Conservation (phyloP, 2,888 invertebrate species). For the Thymelicus acteon region DNA sequence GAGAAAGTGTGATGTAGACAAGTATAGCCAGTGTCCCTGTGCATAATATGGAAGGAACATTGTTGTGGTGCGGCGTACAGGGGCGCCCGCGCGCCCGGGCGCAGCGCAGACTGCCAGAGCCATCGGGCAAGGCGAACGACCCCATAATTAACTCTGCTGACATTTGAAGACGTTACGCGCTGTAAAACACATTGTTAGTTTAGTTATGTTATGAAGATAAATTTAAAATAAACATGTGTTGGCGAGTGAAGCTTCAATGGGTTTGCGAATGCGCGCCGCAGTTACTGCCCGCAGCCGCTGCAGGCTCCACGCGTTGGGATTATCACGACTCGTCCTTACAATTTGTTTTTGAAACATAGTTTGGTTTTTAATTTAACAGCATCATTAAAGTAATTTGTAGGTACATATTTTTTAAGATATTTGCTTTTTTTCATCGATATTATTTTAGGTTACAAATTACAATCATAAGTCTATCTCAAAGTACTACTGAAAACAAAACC, state of each 20-base stretch:
- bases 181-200: slow-evolving; percentile 38
- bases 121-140: slow-evolving; percentile 29
- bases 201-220: slow-evolving; percentile 35
- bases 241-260: slow-evolving; percentile 18
- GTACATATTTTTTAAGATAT: no score
- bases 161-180: slow-evolving; percentile 36
- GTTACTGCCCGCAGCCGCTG: slow-evolving; percentile 18
- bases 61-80: slow-evolving; percentile 15
- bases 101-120: neutral
- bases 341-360: neutral
- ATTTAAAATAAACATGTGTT: slow-evolving; percentile 35
- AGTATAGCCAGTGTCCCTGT: neutral
- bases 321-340: neutral
- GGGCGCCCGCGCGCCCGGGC: neutral
- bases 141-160: slow-evolving; percentile 38
- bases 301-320: slow-evolving; percentile 2
- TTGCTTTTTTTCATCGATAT: no score
- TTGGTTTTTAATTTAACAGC: no score
- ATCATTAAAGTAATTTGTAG: no score
- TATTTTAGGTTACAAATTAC: no score
- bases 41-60: neutral
- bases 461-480: no score
- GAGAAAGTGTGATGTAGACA: neutral
- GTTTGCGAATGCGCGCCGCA: slow-evolving; percentile 26
- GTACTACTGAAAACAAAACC: no score